Evolutionary conservation across 2,888 invertebrate species (phyloP), one percentile per base, ranked within the genome.

Genomic region (Acanthopleura granulata): DNA sequence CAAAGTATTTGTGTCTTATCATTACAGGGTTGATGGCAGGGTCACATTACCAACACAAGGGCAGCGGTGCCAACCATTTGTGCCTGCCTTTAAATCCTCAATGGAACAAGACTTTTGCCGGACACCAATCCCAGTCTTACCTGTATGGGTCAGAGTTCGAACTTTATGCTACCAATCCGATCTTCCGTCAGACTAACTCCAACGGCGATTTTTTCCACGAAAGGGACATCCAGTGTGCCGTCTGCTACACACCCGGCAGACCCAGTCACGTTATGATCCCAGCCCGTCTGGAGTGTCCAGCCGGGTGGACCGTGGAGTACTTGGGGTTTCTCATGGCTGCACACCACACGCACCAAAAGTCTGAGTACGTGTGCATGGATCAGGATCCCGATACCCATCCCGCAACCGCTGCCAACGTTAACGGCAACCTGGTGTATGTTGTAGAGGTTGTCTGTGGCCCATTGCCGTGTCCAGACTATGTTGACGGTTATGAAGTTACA

Each of bases 11-110:
- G n/a, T n/a, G n/a, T n/a, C 9, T 40, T 40, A 40, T 40, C 9
- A 40, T 57, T 57, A 57, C 57, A 57, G 57, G 57, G 3, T n/a
- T 57, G 57, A 57, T 57, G 57, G 57, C 57, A 3, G 57, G 57
- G 22, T 57, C 57, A n/a, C 57, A 57, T 57, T 57, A 57, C 57
- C 18, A 18, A 12, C 57, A 57, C 18, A 22, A n/a, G 18, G 57
- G 57, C 12, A 18, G 18, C n/a, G 57, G n/a, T 18, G 57, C 6
- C 22, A 57, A 57, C 57, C 57, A 57, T 22, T 22, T 57, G n/a
- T 57, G 57, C 12, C 57, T 57, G 3, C 57, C 57, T n/a, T 12
- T 57, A 57, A 22, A 57, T 22, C 57, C 57, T 57, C 57, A 57
- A 12, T 57, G 57, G 57, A 57, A 57, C 57, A 57, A 22, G 57